Percentiles rank a stretch among this genome's conserved stretches.
Evolutionary conservation across 2,113 vertebrate species (phyloP).

Genomic region (Cardinalis cardinalis): DNA sequence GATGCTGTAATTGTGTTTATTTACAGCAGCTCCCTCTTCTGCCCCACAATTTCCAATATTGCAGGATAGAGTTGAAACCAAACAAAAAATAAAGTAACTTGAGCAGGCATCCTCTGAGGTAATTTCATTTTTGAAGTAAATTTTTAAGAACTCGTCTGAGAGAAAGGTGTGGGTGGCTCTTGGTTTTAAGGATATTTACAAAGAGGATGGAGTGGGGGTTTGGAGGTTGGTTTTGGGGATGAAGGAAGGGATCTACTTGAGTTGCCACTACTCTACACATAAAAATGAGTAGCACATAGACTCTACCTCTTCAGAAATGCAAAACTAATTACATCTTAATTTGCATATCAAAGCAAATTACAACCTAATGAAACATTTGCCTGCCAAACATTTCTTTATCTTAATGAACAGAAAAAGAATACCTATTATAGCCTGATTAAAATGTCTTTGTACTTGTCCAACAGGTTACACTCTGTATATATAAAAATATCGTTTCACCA

Average conservation of each 20-base stretch:
- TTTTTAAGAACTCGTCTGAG: background rate
- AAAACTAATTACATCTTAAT: conserved; percentile 74
- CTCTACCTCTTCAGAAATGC: conserved; percentile 71
- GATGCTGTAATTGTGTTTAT: background rate
- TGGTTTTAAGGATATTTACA: background rate
- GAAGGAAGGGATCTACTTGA: conserved; percentile 40
- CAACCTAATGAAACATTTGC: conserved; percentile 73
- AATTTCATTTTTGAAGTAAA: background rate
- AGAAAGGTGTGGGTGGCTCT: background rate
- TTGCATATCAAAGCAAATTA: conserved; percentile 80
- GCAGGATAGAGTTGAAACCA: background rate
- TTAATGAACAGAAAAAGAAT: conserved; percentile 71
- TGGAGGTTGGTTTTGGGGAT: background rate
- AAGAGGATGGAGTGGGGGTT: background rate
- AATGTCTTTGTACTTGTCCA: conserved; percentile 53
- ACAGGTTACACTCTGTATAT: conserved; percentile 30
- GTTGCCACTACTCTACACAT: conserved; percentile 41
- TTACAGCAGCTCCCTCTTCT: background rate
- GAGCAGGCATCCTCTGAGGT: background rate
- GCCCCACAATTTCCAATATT: background rate
- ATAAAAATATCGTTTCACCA: conserved; percentile 5
- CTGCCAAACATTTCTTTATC: conserved; percentile 74
- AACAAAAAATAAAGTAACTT: background rate
- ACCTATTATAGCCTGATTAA: conserved; percentile 64
- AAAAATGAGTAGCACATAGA: conserved; percentile 67